A percentile compares a stretch with the other conserved stretches of the same genome.
These are phyloP conservation scores for Manacus vitellinus DNA, from an alignment of 2,113 vertebrate species.

Conservation along the genomic window DNA sequence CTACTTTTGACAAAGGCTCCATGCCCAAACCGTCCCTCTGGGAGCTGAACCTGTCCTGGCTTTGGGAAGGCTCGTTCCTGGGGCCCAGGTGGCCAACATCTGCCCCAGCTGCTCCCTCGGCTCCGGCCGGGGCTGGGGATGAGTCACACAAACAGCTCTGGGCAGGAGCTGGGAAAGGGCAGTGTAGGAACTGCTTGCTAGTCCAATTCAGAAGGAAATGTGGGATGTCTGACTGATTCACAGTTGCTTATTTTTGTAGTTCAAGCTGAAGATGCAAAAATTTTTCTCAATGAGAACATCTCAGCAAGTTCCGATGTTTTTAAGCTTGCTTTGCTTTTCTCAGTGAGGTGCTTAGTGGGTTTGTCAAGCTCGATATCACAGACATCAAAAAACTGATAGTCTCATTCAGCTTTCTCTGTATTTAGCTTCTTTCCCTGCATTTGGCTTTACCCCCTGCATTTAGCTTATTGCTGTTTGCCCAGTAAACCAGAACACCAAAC, in stretches of 20 bases:
- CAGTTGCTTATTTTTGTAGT: not conserved
- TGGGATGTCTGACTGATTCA: not conserved
- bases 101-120: not conserved
- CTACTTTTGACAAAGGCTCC: not conserved
- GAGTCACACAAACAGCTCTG: not conserved
- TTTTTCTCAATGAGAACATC: not conserved
- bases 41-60: not conserved
- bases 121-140: not conserved
- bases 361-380: not conserved
- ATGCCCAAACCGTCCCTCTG: not conserved
- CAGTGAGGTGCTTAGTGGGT: not conserved
- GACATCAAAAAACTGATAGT: not conserved
- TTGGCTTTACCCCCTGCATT: not conserved
- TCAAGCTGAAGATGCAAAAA: not conserved
- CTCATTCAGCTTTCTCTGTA: not conserved
- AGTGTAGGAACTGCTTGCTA: fast-evolving
- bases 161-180: not conserved
- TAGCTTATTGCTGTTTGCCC: not conserved
- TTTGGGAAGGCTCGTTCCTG: not conserved
- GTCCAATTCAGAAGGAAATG: not conserved
- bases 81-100: conserved; percentile 5
- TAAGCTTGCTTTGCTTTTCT: not conserved
- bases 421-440: not conserved
- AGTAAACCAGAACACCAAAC: not conserved
- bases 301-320: not conserved